Evolutionary conservation across 2,113 vertebrate genomes (phyloP).

Genomic region (Oostethus manadensis): DNA sequence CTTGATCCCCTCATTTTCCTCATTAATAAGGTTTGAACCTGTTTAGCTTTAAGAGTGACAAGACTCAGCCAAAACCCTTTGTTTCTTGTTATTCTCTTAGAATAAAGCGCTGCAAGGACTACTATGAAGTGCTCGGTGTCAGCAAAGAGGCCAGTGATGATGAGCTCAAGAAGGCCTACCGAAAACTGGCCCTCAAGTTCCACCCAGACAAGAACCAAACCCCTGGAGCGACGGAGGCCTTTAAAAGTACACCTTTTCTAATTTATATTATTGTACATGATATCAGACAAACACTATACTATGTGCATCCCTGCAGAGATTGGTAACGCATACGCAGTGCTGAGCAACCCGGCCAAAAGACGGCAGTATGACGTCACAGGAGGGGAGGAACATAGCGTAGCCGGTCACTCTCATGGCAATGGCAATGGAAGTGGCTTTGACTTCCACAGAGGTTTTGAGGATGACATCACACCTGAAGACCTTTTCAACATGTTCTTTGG

Average conservation of each 20-base stretch:
- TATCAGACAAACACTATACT: no score
- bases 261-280: no score
- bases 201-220: constrained; percentile 97
- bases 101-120: constrained; percentile 96
- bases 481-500: constrained; percentile 99
- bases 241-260: constrained; percentile 80
- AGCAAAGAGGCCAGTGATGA: constrained; percentile 89
- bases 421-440: constrained; percentile 83
- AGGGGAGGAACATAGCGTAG: constrained; percentile 81
- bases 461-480: constrained; percentile 95
- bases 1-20: no score
- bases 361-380: constrained; percentile 92
- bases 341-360: constrained; percentile 91
- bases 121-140: constrained; percentile 90
- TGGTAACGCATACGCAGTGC: constrained; percentile 90
- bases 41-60: no score
- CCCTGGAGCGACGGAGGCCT: constrained; percentile 95
- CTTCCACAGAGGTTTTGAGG: constrained; percentile 91
- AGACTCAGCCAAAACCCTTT: not conserved
- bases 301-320: constrained; percentile 77
- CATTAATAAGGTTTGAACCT: no score
- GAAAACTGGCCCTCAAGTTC: constrained; percentile 94
- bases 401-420: constrained; percentile 75
- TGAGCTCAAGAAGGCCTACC: constrained; percentile 94
- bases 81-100: constrained; percentile 56